Evolutionary conservation across 2,888 invertebrate genomes (phyloP).

Genomic region (Muschampia plurimacula): DNA sequence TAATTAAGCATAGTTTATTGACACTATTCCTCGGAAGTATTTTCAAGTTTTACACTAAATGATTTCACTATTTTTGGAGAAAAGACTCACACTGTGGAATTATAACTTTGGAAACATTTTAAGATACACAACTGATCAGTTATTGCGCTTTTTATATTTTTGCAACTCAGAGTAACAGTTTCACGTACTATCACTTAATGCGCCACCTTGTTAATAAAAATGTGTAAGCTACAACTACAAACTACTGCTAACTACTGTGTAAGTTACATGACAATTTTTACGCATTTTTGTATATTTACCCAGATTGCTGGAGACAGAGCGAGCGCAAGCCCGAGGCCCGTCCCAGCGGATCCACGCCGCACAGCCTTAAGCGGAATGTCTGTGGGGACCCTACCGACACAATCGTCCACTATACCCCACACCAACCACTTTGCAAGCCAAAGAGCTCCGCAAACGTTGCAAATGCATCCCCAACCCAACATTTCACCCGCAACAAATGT

Average conservation of each 20-base stretch:
- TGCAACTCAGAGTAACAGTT: neutral
- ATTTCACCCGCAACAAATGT: slow-evolving; percentile 38
- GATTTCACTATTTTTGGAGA: neutral
- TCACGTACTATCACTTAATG: neutral
- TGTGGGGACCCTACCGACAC: slow-evolving; percentile 40
- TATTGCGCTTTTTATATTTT: slow-evolving; percentile 1
- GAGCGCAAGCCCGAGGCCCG: slow-evolving; percentile 69
- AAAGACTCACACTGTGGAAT: neutral
- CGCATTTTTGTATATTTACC: slow-evolving; percentile 45
- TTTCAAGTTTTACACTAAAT: neutral
- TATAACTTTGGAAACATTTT: neutral
- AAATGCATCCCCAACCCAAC: slow-evolving; percentile 41
- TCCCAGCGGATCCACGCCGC: slow-evolving; percentile 61
- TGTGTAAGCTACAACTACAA: no score
- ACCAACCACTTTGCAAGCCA: slow-evolving; percentile 56
- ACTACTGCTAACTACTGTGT: no score
- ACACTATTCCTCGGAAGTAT: no score
- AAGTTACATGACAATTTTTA: no score
- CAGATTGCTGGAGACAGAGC: slow-evolving; percentile 66
- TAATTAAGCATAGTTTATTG: neutral
- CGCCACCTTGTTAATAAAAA: neutral
- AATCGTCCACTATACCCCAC: slow-evolving; percentile 49
- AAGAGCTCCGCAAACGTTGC: slow-evolving; percentile 44
- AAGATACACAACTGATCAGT: neutral
- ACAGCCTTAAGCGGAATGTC: slow-evolving; percentile 57